Base-by-base conservation (phyloP, 2,888 invertebrate species). In the Junonia oenone region DNA sequence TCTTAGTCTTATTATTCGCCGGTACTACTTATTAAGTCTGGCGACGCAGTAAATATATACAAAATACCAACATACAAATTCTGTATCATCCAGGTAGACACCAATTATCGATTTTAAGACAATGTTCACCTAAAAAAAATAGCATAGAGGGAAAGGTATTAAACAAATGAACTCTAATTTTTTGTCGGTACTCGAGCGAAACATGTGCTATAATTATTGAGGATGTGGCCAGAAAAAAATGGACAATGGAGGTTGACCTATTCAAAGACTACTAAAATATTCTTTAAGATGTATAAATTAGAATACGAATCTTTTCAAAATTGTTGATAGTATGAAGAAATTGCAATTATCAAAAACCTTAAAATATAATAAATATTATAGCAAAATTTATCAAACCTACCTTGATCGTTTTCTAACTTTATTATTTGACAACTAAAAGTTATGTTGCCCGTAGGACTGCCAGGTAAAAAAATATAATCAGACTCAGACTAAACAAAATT, bases 181-280 rank as follows among this genome's bases (percentile, higher is more conserved):
- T 84, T 82, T 81, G 79, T 78, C 74, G 80, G 78, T 81, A 82
- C 76, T 81, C 78, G 72, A 81, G 81, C 78, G 81, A 84, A 82
- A 85, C 86, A 86, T 86, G 89, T 86, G 89, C 81, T 73, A 76
- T 74, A 82, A 80, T 78, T 80, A 83, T 74, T 88, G 89, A 84
- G 86, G 88, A 89, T 89, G 89, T 89, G 89, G 89, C 89, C 75
- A 85, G 79, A 88, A 88, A 89, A 72, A 88, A 85, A 82, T 71
- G 64, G 67, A 85, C 83, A 89, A 86, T 83, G 85, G 82, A 79
- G 70, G 75, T 71, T 51, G 54, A 43, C 50, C 55, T 35, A 48
- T 19, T 40, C 51, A 51, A 45, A 51, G 43, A 45, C 29, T 11
- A 27, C 15, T 6, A 27, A 45, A 8, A 13, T 27, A 14, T 45